A percentile compares a stretch with the other conserved stretches of the same genome.
These are phyloP conservation scores for Spizella passerina DNA, from an alignment of 2,797 vertebrate species.

Conservation along the genomic window DNA sequence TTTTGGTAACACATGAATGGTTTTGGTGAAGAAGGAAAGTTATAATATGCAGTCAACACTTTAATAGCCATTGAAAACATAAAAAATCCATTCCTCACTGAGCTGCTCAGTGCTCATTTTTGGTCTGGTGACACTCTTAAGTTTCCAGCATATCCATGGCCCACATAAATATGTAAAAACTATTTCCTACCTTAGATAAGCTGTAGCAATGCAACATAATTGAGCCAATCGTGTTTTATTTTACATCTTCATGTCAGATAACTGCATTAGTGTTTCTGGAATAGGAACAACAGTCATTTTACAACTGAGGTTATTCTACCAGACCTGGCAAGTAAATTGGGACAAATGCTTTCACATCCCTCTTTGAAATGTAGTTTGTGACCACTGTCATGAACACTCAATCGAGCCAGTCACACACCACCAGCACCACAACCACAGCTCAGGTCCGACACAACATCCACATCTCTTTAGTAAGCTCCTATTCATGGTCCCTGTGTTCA, in stretches of 20 bases:
- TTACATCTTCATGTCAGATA: neutral
- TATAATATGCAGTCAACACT: neutral
- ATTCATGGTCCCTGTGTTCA: neutral
- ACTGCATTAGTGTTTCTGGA: neutral
- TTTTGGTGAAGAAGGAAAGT: neutral
- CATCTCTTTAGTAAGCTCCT: neutral
- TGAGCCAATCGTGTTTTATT: neutral
- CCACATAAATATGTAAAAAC: neutral
- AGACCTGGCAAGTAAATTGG: neutral
- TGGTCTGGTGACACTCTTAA: neutral
- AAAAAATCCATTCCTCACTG: neutral
- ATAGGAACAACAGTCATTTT: neutral
- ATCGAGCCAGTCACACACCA: accelerated
- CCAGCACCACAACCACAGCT: neutral
- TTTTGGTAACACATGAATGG: neutral
- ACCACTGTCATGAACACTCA: neutral
- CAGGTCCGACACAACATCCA: neutral
- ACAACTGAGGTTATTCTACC: neutral
- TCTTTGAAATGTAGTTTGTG: neutral
- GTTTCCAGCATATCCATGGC: neutral
- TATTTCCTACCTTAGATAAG: neutral
- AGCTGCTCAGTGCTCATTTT: neutral
- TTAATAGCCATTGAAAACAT: neutral
- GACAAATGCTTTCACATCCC: neutral
- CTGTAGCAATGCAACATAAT: neutral